Evolutionary conservation across 1,140 invertebrate genomes (phyloP).

Genomic region (Drosophila ohnishii): DNA sequence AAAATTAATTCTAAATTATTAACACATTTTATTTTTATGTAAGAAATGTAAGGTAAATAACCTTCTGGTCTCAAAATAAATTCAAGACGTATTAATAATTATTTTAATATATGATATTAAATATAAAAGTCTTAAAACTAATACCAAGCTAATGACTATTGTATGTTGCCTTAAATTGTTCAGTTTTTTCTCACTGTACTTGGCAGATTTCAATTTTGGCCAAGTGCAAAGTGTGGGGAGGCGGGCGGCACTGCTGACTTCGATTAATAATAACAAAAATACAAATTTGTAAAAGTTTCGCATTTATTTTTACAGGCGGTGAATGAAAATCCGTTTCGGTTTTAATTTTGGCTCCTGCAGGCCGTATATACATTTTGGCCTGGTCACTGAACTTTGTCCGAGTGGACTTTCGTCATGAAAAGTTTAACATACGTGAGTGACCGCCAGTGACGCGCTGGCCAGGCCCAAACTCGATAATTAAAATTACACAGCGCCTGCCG

Average conservation of each 20-base stretch:
- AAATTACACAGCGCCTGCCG: conserved; percentile 29
- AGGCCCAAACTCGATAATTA: conserved; percentile 35
- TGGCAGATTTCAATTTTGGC: conserved; percentile 10
- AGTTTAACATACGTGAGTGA: conserved; percentile 62
- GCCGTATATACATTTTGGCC: conserved; percentile 20
- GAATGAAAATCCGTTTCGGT: conserved; percentile 74
- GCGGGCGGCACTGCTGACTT: conserved; percentile 3
- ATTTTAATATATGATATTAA: background rate
- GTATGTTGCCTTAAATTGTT: background rate
- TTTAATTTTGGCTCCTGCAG: conserved; percentile 46
- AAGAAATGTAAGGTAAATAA: background rate
- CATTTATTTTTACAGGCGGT: conserved; percentile 71
- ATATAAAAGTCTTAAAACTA: background rate
- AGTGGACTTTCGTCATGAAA: conserved; percentile 77
- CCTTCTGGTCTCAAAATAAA: background rate
- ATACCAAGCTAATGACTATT: background rate
- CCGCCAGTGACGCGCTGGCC: conserved; percentile 50
- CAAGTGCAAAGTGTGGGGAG: conserved; percentile 38
- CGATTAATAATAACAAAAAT: conserved; percentile 71
- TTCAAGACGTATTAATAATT: background rate
- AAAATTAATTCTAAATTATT: background rate
- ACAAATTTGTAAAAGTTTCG: conserved; percentile 73
- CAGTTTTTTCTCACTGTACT: conserved; percentile 14
- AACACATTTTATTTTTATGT: background rate
- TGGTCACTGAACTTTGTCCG: conserved; percentile 78